Conservation (phyloP, 2,888 invertebrate species). For the Drosophila conformis region DNA sequence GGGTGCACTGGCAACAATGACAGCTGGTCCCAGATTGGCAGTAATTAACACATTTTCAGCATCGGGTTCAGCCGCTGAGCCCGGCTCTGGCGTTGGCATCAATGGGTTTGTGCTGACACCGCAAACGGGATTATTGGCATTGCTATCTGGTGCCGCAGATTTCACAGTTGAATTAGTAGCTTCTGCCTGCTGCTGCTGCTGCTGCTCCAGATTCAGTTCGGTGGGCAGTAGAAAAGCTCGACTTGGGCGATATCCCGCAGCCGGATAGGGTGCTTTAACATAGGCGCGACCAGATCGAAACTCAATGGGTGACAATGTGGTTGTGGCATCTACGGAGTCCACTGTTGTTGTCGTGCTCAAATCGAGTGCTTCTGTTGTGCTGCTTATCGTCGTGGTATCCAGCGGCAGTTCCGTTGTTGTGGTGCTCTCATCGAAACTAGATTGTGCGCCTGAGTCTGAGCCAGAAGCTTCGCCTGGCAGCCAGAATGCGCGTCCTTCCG, state of each 20-base stretch:
- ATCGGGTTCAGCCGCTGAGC: constrained; percentile 73
- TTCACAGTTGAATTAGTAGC: constrained; percentile 18
- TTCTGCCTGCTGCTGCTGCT: constrained; percentile 6
- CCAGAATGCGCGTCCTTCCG: constrained; percentile 73
- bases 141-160: constrained; percentile 29
- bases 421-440: constrained; percentile 27
- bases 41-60: constrained; percentile 74
- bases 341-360: constrained; percentile 50
- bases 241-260: constrained; percentile 78
- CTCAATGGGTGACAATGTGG: constrained; percentile 18
- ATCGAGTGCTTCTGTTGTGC: constrained; percentile 62
- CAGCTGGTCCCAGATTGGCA: constrained; percentile 57
- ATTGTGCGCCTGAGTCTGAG: constrained; percentile 21
- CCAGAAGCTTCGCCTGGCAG: constrained; percentile 60
- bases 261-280: constrained; percentile 70
- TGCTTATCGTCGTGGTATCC: constrained; percentile 36
- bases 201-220: constrained; percentile 42
- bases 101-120: constrained; percentile 80
- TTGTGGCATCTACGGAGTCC: constrained; percentile 40
- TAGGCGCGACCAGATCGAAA: constrained; percentile 39
- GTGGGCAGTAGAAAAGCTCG: constrained; percentile 75
- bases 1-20: constrained; percentile 53
- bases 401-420: constrained; percentile 65
- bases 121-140: constrained; percentile 76
- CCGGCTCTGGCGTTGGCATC: constrained; percentile 75